Conservation (phyloP, 2,113 vertebrate species). For the Dicentrarchus labrax region DNA sequence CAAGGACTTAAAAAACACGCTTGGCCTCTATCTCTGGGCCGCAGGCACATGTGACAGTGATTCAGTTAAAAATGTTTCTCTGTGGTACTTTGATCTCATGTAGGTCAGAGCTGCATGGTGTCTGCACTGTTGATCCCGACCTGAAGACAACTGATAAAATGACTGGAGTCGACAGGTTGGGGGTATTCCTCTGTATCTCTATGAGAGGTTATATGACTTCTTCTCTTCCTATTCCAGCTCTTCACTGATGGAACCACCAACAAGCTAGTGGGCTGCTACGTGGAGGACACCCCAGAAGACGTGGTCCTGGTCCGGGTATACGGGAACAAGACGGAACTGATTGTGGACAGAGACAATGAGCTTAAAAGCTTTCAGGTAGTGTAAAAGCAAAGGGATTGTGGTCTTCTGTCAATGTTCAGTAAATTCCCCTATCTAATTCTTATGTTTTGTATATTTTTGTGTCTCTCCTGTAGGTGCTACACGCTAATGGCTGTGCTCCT, state of each 20-base stretch:
- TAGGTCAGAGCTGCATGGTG: slow-evolving; percentile 13
- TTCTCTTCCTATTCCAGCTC: slow-evolving; percentile 79
- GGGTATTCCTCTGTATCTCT: not conserved
- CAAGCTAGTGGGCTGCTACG: slow-evolving; percentile 95
- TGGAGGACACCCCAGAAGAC: slow-evolving; percentile 88
- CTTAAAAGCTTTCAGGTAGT: slow-evolving; percentile 93
- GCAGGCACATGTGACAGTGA: not conserved
- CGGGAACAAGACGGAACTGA: slow-evolving; percentile 93
- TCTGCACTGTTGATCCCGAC: slow-evolving; percentile 2
- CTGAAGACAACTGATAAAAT: not conserved
- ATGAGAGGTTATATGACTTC: not conserved
- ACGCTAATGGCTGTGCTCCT: slow-evolving; percentile 93
- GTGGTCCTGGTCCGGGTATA: slow-evolving; percentile 95
- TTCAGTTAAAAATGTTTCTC: not conserved
- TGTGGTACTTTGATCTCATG: not conserved
- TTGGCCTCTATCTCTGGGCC: not conserved
- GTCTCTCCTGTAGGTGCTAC: slow-evolving; percentile 83
- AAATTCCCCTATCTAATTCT: not conserved
- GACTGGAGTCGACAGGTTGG: too few species aligned
- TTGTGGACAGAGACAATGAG: slow-evolving; percentile 96
- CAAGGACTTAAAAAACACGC: too few species aligned
- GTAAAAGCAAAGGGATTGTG: not conserved
- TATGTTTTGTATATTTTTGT: not conserved
- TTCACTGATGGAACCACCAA: slow-evolving; percentile 99
- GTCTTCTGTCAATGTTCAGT: not conserved